These are phyloP conservation scores for Ceyx margarethae DNA, from an alignment of 2,113 vertebrate species.

Conservation along the genomic window DNA sequence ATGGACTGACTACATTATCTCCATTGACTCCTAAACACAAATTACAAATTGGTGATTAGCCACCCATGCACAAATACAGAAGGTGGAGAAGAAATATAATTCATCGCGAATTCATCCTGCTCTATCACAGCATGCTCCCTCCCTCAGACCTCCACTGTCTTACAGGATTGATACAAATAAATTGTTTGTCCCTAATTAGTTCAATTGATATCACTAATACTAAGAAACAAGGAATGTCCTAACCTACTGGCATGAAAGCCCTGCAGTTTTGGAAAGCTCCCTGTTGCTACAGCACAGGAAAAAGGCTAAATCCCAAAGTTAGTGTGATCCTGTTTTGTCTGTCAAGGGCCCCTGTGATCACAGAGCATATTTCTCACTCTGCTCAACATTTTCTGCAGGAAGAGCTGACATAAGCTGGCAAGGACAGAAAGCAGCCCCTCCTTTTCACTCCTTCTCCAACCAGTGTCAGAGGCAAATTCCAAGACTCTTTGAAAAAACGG, in stretches of 20 bases:
- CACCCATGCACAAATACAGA: not conserved
- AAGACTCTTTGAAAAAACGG: not conserved
- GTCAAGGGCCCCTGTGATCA: slow-evolving; percentile 36
- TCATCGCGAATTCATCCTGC: not conserved
- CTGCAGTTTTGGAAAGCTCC: not conserved
- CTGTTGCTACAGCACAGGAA: slow-evolving; percentile 23
- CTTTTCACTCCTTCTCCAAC: not conserved
- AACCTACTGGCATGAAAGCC: not conserved
- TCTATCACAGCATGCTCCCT: not conserved
- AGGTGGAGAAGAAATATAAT: not conserved
- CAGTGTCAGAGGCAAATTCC: not conserved
- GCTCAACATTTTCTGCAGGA: slow-evolving; percentile 20
- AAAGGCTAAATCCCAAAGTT: slow-evolving; percentile 33
- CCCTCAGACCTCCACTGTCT: not conserved
- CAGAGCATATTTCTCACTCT: slow-evolving; percentile 60
- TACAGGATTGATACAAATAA: not conserved
- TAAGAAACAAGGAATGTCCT: not conserved
- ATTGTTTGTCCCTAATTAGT: not conserved
- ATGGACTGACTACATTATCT: not conserved
- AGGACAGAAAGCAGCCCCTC: slow-evolving; percentile 16
- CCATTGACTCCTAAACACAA: not conserved
- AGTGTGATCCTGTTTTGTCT: slow-evolving; percentile 56
- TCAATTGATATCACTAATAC: not conserved
- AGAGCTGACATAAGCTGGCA: slow-evolving; percentile 43
- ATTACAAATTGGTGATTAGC: not conserved